Evolutionary conservation across 2,888 invertebrate genomes (phyloP).

Genomic region (Drosophila testacea): DNA sequence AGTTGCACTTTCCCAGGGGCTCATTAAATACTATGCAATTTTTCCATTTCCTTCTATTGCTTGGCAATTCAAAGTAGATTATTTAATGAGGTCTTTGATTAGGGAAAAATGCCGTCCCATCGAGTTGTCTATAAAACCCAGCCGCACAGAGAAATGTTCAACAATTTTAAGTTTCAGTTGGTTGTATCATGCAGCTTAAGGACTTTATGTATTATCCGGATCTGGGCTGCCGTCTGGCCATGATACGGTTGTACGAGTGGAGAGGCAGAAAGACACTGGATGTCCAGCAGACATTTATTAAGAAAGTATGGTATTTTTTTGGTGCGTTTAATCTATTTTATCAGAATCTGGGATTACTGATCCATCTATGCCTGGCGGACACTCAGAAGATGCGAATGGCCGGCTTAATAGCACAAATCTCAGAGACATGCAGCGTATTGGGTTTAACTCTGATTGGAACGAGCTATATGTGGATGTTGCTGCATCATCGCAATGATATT

Average conservation of each 20-base stretch:
- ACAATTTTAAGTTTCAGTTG: slow-evolving; percentile 6
- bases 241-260: slow-evolving; percentile 63
- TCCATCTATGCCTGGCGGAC: slow-evolving; percentile 52
- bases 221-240: slow-evolving; percentile 59
- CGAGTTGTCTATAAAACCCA: slow-evolving; percentile 32
- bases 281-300: not conserved
- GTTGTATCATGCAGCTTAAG: slow-evolving; percentile 50
- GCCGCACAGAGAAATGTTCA: too few species aligned
- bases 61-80: slow-evolving; percentile 29
- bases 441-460: slow-evolving; percentile 63
- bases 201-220: slow-evolving; percentile 77
- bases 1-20: slow-evolving; percentile 42
- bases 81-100: slow-evolving; percentile 33
- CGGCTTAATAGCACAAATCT: slow-evolving; percentile 49
- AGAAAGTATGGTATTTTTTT: slow-evolving; percentile 49
- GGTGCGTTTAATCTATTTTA: slow-evolving; percentile 67
- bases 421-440: slow-evolving; percentile 69
- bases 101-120: slow-evolving; percentile 2
- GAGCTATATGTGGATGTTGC: slow-evolving; percentile 69
- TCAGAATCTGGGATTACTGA: slow-evolving; percentile 71
- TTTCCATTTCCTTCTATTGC: not conserved
- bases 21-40: slow-evolving; percentile 33
- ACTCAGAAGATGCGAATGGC: slow-evolving; percentile 6
- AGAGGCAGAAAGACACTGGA: slow-evolving; percentile 17
- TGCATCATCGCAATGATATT: slow-evolving; percentile 57